Percentiles rank a stretch among this genome's conserved stretches.
These are phyloP conservation scores for Boulengeromyrus knoepffleri DNA, from an alignment of 2,113 vertebrate genomes.

Conservation along the genomic window DNA sequence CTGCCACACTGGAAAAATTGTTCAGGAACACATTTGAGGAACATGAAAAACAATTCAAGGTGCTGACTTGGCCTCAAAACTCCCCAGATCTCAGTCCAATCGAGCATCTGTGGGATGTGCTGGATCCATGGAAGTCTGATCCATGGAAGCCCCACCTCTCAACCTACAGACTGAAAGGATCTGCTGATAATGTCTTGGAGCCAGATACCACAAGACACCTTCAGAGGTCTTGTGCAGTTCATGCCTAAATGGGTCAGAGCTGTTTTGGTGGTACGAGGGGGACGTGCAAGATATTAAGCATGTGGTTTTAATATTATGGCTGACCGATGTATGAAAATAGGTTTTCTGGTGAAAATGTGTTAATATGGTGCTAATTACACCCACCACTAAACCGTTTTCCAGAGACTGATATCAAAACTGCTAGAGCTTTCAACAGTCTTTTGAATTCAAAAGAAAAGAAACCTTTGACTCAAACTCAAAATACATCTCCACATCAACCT, in stretches of 20 bases:
- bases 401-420: neutral
- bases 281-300: neutral
- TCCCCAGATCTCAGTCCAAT: neutral
- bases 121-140: neutral
- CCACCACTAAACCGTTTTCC: neutral
- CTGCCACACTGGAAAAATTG: neutral
- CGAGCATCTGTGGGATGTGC: neutral
- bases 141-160: neutral
- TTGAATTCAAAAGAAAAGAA: neutral
- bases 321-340: neutral
- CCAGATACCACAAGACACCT: neutral
- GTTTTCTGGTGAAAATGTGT: neutral
- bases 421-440: neutral
- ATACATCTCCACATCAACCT: neutral
- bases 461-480: neutral
- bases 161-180: neutral
- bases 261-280: neutral
- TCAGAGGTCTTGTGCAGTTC: neutral
- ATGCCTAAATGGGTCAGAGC: accelerated
- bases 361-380: neutral
- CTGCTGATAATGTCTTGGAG: neutral
- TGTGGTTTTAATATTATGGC: neutral
- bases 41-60: neutral
- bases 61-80: neutral
- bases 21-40: neutral